These are phyloP conservation scores for Morpho achilles DNA, from an alignment of 2,888 invertebrate species.

Conservation along the genomic window DNA sequence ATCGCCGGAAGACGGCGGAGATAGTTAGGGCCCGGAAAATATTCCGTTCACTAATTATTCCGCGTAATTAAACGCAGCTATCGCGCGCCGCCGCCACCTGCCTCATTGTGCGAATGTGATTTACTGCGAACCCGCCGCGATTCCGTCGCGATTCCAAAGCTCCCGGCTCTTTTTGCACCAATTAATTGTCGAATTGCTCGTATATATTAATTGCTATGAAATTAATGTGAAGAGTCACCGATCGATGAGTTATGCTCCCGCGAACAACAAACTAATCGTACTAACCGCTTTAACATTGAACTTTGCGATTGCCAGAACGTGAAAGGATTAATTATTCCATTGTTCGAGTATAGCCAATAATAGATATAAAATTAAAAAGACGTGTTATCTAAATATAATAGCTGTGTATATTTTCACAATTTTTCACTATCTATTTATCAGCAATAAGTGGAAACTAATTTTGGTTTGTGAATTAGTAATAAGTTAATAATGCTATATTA, in stretches of 20 bases:
- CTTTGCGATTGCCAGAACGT: slow-evolving; percentile 14
- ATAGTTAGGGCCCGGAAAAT: slow-evolving; percentile 79
- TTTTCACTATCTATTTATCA: no score
- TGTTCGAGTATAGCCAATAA: background rate
- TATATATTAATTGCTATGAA: slow-evolving; percentile 73
- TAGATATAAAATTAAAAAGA: no score
- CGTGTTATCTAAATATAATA: no score
- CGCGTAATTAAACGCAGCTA: slow-evolving; percentile 79
- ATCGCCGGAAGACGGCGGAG: slow-evolving; percentile 77
- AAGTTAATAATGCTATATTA: no score
- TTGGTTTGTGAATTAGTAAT: no score
- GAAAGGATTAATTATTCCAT: slow-evolving; percentile 7
- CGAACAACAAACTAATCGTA: slow-evolving; percentile 25
- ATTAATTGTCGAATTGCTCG: slow-evolving; percentile 76
- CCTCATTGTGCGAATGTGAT: slow-evolving; percentile 74
- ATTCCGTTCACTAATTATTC: slow-evolving; percentile 80
- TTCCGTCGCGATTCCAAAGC: slow-evolving; percentile 62
- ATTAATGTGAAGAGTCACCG: slow-evolving; percentile 59
- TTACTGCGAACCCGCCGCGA: slow-evolving; percentile 73
- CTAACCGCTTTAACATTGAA: slow-evolving; percentile 21
- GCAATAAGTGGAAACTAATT: no score
- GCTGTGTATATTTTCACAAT: no score
- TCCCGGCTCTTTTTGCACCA: slow-evolving; percentile 72
- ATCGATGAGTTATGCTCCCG: slow-evolving; percentile 40
- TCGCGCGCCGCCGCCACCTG: slow-evolving; percentile 77